A percentile compares a stretch with the other conserved stretches of the same genome.
These are phyloP conservation scores for Mastacembelus armatus DNA, from an alignment of 2,797 vertebrate genomes.

Conservation along the genomic window DNA sequence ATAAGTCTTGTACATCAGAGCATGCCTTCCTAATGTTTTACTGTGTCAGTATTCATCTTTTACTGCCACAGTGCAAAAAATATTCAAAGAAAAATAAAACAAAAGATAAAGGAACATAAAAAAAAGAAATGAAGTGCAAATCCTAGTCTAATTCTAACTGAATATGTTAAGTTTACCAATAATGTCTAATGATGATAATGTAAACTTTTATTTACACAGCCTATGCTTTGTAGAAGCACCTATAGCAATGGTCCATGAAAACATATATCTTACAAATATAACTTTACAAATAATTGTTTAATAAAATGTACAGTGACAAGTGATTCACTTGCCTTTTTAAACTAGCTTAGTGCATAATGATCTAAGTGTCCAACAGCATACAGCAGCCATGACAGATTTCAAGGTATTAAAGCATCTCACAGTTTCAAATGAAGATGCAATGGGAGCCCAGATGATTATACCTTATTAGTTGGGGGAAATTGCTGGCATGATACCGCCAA, in stretches of 20 bases:
- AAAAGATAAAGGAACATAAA: too few species aligned
- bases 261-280: not conserved
- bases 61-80: not conserved
- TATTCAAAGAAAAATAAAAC: not conserved
- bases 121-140: too few species aligned
- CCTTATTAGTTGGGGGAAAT: slow-evolving; percentile 7
- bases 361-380: not conserved
- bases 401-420: slow-evolving; percentile 4
- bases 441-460: slow-evolving; percentile 2
- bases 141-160: too few species aligned
- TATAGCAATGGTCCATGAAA: not conserved
- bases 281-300: not conserved
- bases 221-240: not conserved
- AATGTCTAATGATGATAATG: too few species aligned
- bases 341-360: slow-evolving; percentile 5
- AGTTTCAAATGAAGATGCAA: slow-evolving; percentile 18
- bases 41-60: too few species aligned
- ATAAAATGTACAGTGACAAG: not conserved
- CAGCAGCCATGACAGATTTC: slow-evolving; percentile 7
- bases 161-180: too few species aligned
- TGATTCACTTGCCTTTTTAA: slow-evolving; percentile 3
- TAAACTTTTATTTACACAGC: not conserved
- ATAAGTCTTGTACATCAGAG: too few species aligned
- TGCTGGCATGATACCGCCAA: slow-evolving; percentile 1
- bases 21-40: too few species aligned